Evolutionary conservation across 2,113 vertebrate species (phyloP).

Genomic region (Eubucco bourcierii): DNA sequence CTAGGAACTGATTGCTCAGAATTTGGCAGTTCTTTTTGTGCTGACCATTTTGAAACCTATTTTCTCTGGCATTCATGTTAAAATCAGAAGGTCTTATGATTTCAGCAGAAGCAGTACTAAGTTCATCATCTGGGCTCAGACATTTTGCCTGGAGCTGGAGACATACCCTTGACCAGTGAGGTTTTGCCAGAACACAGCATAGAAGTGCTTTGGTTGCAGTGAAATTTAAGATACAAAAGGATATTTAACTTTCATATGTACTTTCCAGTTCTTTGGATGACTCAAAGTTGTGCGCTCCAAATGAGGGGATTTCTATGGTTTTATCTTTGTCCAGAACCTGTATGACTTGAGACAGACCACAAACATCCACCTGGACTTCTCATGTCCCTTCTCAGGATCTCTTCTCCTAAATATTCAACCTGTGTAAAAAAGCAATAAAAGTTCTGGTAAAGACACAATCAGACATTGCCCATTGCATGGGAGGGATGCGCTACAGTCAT

Average conservation of each 20-base stretch:
- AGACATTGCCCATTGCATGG: fast-evolving
- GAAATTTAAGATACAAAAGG: neutral
- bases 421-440: neutral
- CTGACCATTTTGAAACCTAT: neutral
- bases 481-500: neutral
- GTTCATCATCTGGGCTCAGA: neutral
- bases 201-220: neutral
- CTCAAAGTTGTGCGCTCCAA: neutral
- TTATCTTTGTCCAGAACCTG: neutral
- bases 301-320: neutral
- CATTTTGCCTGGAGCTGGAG: neutral
- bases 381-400: neutral
- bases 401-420: neutral
- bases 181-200: neutral
- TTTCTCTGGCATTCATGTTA: neutral
- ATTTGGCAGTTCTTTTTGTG: neutral
- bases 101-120: neutral
- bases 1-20: neutral
- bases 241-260: neutral
- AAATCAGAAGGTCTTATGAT: neutral
- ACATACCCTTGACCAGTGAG: neutral
- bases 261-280: neutral
- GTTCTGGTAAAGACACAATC: neutral
- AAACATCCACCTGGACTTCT: neutral
- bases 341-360: neutral